These are phyloP conservation scores for Umimayanthus kanabou DNA, from an alignment of 92 coral and sea anemone species.

Conservation along the genomic window DNA sequence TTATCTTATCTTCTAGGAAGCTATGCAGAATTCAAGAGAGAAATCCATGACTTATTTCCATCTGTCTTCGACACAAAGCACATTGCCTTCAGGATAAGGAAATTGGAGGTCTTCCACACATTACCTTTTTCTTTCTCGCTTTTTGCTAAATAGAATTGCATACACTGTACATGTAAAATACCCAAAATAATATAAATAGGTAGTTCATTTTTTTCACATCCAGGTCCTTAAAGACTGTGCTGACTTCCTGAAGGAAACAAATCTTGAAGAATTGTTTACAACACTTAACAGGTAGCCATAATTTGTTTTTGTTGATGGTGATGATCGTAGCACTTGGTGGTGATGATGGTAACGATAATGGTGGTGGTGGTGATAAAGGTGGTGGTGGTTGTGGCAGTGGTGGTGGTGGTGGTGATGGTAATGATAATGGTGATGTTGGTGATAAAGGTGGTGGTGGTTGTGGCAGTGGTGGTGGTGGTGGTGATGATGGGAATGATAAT, in stretches of 20 bases:
- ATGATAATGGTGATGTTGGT: not conserved
- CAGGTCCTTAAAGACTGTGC: conserved; percentile 49
- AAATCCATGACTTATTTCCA: conserved; percentile 73
- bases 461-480: not conserved
- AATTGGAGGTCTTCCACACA: conserved; percentile 56
- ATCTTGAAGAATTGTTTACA: conserved; percentile 75
- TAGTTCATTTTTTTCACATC: not conserved
- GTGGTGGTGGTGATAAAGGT: not conserved
- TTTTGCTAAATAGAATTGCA: not conserved
- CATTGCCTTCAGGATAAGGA: conserved; percentile 75
- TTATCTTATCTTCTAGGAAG: conserved; percentile 51
- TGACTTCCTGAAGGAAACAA: conserved; percentile 76
- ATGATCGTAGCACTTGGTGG: not conserved
- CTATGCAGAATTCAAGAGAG: conserved; percentile 72
- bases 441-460: not conserved
- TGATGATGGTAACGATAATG: not conserved
- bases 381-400: not conserved
- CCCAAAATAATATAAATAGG: not conserved
- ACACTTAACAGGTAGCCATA: conserved; percentile 66
- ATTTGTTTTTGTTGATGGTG: not conserved
- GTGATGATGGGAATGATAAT: not conserved
- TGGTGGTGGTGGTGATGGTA: not conserved
- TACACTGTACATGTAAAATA: not conserved
- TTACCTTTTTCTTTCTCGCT: not conserved
- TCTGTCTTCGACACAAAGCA: conserved; percentile 83